Evolutionary conservation across 1,140 invertebrate species (phyloP), one percentile per base, ranked within the genome.

Genomic region (Leguminivora glycinivorella): DNA sequence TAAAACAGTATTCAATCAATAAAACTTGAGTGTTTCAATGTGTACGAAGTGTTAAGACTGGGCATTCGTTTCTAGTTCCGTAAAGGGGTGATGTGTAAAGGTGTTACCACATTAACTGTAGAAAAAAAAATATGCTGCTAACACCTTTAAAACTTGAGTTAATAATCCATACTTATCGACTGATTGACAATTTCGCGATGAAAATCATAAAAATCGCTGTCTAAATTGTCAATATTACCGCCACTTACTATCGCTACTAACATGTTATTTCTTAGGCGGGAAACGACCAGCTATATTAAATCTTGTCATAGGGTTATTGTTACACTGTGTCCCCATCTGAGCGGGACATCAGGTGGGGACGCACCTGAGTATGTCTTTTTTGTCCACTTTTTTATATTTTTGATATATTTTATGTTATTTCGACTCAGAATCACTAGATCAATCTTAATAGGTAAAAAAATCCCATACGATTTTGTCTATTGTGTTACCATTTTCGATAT

Each of bases 301-400:
- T 67, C 66, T 67, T 40, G 66, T 67, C 66, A 43, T 67, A 67
- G 7, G 12, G 66, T 67, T 31, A 38, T 67, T 24, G 19, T 38
- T 34, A 34, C 34, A 19, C 34, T 67, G 22, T 43, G 38, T 66
- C 17, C 31, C 47, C 70, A 38, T 56, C 47, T 34, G n/a, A 67
- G 60, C 24, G 56, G 34, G 40, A 43, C 40, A 5, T 43, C 40
- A 17, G 19, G 7, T 52, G 47, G 17, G 19, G 17, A 52, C 47
- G 17, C 47, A 22, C 17, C 19, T n/a, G n/a, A n/a, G n/a, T n/a
- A n/a, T n/a, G n/a, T n/a, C n/a, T n/a, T n/a, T n/a, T n/a, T n/a
- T n/a, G n/a, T n/a, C n/a, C n/a, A n/a, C n/a, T n/a, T n/a, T n/a
- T n/a, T n/a, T n/a, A n/a, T n/a, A n/a, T n/a, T n/a, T n/a, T n/a